Conservation (phyloP, 2,797 vertebrate species). For the Selene dorsalis region DNA sequence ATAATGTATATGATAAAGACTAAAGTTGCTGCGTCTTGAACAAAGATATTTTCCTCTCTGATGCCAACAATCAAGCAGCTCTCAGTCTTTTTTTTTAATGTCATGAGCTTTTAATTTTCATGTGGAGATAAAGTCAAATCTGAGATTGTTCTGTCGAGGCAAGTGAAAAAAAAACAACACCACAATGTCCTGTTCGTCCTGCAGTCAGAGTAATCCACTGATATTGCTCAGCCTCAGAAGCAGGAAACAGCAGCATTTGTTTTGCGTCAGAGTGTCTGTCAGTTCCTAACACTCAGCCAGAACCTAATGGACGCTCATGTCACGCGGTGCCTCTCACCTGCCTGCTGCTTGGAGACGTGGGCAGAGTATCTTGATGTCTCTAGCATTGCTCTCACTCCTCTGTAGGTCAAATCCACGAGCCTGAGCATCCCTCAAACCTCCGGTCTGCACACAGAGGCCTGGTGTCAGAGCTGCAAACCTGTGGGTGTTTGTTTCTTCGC, state of each 20-base stretch:
- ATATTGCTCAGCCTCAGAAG: conserved; percentile 6
- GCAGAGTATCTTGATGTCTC: conserved; percentile 22
- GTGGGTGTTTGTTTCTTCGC: conserved; percentile 80
- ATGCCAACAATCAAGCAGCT: conserved; percentile 31
- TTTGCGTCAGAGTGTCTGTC: conserved; percentile 19
- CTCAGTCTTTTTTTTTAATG: neutral
- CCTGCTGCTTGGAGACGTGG: conserved; percentile 13
- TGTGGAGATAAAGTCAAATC: conserved; percentile 20
- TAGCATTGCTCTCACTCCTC: conserved; percentile 22
- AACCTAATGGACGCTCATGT: conserved; percentile 32
- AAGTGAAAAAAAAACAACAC: conserved; percentile 4
- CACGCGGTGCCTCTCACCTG: neutral
- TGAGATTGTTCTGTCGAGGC: neutral
- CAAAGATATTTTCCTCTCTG: conserved; percentile 53
- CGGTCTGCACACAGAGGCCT: conserved; percentile 46
- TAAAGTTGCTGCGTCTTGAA: conserved; percentile 59
- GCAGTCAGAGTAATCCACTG: neutral
- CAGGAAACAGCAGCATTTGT: conserved; percentile 31
- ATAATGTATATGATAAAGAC: conserved; percentile 75
- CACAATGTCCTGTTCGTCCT: neutral
- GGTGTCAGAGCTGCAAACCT: conserved; percentile 63
- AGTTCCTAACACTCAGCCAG: conserved; percentile 1
- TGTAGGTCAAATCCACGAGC: conserved; percentile 39
- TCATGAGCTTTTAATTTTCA: conserved; percentile 4
- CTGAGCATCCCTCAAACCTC: conserved; percentile 25